phyloP scores from a whole-genome alignment of 92 coral and sea anemone genomes.

The Palythoa caribaeorum region DNA sequence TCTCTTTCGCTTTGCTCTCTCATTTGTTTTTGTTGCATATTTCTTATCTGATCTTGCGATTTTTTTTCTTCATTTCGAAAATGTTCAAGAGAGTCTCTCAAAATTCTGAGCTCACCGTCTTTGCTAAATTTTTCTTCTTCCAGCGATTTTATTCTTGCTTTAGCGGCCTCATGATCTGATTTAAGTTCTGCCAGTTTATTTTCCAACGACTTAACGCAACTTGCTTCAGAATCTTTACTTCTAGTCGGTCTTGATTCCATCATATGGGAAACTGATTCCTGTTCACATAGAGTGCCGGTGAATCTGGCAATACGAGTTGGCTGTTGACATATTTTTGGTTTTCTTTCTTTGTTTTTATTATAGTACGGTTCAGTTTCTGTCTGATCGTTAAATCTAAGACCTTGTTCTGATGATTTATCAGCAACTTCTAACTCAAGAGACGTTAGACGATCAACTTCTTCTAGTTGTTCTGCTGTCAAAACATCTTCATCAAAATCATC shows the following conservation, averaged over 20 bases:
- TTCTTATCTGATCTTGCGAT: conserved; percentile 57
- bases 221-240: neutral
- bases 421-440: conserved; percentile 57
- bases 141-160: conserved; percentile 54
- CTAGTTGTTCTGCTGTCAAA: conserved; percentile 80
- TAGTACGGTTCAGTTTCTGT: neutral
- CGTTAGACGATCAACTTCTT: conserved; percentile 69
- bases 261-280: neutral
- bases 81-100: conserved; percentile 79
- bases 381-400: neutral
- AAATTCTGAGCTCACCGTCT: conserved; percentile 88
- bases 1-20: conserved; percentile 73
- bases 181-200: conserved; percentile 61
- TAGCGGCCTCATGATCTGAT: conserved; percentile 47
- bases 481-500: conserved; percentile 81
- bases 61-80: conserved; percentile 69
- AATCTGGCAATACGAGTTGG: neutral
- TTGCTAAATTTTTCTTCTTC: conserved; percentile 73
- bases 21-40: conserved; percentile 55
- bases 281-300: neutral
- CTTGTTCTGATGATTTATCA: neutral
- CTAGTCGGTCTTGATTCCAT: neutral
- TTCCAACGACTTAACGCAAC: conserved; percentile 44
- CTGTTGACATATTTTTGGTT: neutral
- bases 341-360: neutral